phyloP scores from a whole-genome alignment of 1,140 invertebrate genomes.

The Drosophila bocki region DNA sequence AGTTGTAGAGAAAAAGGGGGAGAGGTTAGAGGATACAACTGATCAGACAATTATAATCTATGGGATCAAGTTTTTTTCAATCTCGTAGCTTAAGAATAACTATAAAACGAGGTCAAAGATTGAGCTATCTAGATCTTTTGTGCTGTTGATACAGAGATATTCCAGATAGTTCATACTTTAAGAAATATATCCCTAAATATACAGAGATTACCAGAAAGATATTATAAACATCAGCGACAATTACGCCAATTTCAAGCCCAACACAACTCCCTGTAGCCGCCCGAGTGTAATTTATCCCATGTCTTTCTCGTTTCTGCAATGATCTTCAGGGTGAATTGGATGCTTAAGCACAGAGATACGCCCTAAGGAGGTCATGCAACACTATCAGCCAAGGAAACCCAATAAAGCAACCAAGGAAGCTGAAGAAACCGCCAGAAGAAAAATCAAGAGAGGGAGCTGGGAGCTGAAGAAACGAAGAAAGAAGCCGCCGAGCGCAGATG shows the following conservation, averaged over 20 bases:
- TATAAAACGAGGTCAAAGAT: background rate
- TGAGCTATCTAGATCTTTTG: background rate
- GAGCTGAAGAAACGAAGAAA: slow-evolving; percentile 20
- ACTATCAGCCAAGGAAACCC: slow-evolving; percentile 35
- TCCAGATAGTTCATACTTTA: too few relatives aligned
- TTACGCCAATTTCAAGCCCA: slow-evolving; percentile 11
- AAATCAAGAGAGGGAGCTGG: slow-evolving; percentile 5
- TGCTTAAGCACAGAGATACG: slow-evolving; percentile 74
- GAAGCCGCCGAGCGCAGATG: slow-evolving; percentile 21
- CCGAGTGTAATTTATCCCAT: background rate
- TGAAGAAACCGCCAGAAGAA: slow-evolving; percentile 32
- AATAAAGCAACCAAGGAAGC: slow-evolving; percentile 16
- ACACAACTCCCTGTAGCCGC: background rate
- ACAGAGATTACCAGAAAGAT: background rate
- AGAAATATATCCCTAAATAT: too few relatives aligned
- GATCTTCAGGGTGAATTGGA: slow-evolving; percentile 40
- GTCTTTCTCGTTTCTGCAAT: slow-evolving; percentile 18
- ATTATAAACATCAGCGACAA: background rate
- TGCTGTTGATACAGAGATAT: background rate
- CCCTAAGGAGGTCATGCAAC: slow-evolving; percentile 75
- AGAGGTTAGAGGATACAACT: background rate
- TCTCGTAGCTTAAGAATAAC: background rate
- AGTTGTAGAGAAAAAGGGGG: background rate
- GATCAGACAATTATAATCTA: background rate
- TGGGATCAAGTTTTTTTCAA: background rate